These are phyloP conservation scores for Buathra laborator DNA, from an alignment of 2,888 invertebrate species.

Conservation along the genomic window DNA sequence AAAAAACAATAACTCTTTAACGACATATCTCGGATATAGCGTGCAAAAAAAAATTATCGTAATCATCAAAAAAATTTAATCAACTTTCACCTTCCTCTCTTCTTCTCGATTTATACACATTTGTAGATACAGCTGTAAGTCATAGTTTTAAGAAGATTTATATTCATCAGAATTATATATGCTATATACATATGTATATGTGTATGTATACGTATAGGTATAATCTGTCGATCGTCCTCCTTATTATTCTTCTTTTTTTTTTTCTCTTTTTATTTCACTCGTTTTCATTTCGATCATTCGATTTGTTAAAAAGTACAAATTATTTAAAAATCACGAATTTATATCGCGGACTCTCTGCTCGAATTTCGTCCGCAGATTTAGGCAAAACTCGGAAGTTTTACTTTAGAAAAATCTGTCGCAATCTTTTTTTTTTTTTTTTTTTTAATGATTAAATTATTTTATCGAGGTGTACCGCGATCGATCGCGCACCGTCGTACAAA, in stretches of 20 bases:
- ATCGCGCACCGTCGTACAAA: constrained; percentile 13
- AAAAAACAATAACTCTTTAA: neutral
- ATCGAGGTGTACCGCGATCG: neutral
- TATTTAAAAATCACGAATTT: constrained; percentile 33
- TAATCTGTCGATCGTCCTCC: constrained; percentile 50
- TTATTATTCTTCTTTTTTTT: constrained; percentile 22
- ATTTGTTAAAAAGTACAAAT: constrained; percentile 65
- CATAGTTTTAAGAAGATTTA: constrained; percentile 68
- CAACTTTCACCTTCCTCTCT: constrained; percentile 39
- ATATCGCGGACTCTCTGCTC: constrained; percentile 21
- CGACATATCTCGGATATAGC: constrained; percentile 21
- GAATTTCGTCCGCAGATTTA: constrained; percentile 37
- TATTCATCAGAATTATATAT: constrained; percentile 64
- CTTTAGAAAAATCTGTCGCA: constrained; percentile 28
- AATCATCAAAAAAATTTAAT: constrained; percentile 52
- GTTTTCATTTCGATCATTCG: constrained; percentile 39
- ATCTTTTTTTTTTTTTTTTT: constrained; percentile 10
- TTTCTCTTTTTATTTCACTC: constrained; percentile 22
- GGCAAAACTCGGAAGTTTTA: constrained; percentile 22
- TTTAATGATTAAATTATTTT: constrained; percentile 36
- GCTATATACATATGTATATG: constrained; percentile 54
- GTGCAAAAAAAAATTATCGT: constrained; percentile 40
- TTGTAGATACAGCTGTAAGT: constrained; percentile 81
- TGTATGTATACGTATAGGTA: constrained; percentile 60
- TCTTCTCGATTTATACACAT: constrained; percentile 72